A percentile compares a stretch with the other conserved stretches of the same genome.
These are phyloP conservation scores for Parazoanthus swiftii DNA, from an alignment of 92 coral and sea anemone species.

Conservation along the genomic window DNA sequence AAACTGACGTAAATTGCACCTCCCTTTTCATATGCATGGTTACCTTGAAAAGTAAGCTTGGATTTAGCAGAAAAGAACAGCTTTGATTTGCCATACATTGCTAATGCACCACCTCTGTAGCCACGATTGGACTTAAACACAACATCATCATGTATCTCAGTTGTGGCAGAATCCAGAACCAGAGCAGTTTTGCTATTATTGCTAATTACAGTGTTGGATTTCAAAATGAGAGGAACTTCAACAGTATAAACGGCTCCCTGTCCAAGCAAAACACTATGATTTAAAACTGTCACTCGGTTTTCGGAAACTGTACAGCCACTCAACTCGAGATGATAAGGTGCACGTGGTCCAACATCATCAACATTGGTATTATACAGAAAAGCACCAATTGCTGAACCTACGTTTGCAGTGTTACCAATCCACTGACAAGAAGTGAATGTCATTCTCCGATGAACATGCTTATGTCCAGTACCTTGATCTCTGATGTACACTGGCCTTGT, in stretches of 20 bases:
- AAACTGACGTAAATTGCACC: constrained; percentile 86
- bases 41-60: constrained; percentile 56
- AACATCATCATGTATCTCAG: constrained; percentile 58
- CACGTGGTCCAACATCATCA: constrained; percentile 78
- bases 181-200: constrained; percentile 75
- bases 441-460: constrained; percentile 40
- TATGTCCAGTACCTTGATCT: constrained; percentile 14
- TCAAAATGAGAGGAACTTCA: constrained; percentile 75
- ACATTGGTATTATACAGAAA: constrained; percentile 73
- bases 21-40: constrained; percentile 71
- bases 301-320: constrained; percentile 49
- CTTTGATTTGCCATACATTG: constrained; percentile 80
- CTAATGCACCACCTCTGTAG: constrained; percentile 84
- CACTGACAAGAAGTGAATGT: constrained; percentile 52
- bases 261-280: constrained; percentile 58
- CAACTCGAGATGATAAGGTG: constrained; percentile 61
- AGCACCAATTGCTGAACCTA: constrained; percentile 88
- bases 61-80: constrained; percentile 57
- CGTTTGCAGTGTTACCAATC: constrained; percentile 62
- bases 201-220: constrained; percentile 40
- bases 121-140: constrained; percentile 71
- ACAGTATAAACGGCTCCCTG: constrained; percentile 80
- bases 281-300: constrained; percentile 50
- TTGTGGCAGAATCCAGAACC: constrained; percentile 67
- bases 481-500: constrained; percentile 44